phyloP scores from a whole-genome alignment of 2,888 invertebrate species.

The Yponomeuta sedellus region DNA sequence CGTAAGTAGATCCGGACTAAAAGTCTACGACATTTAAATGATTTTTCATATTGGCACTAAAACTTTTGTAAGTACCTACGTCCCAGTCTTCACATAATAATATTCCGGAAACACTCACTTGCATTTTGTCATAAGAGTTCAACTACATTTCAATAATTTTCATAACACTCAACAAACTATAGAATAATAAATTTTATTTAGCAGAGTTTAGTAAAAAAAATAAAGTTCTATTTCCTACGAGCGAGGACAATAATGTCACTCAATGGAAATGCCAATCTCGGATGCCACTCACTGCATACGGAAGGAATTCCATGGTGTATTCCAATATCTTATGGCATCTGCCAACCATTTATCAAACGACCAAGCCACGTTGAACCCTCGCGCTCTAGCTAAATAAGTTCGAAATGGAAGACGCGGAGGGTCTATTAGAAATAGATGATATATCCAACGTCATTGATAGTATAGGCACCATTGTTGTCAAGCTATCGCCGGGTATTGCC shows the following conservation, averaged over 20 bases:
- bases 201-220: neutral
- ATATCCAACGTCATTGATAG: conserved; percentile 25
- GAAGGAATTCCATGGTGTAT: conserved; percentile 37
- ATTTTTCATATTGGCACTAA: too few relatives aligned
- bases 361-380: conserved; percentile 27
- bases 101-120: too few relatives aligned
- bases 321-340: conserved; percentile 43
- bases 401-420: conserved; percentile 20
- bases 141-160: too few relatives aligned
- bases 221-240: neutral
- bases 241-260: conserved; percentile 13
- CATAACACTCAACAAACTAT: too few relatives aligned
- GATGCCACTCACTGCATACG: conserved; percentile 30
- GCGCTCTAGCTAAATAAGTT: conserved; percentile 18
- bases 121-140: too few relatives aligned
- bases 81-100: too few relatives aligned
- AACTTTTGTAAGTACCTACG: too few relatives aligned
- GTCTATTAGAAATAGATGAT: conserved; percentile 25
- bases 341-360: conserved; percentile 36
- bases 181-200: too few relatives aligned
- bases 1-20: too few relatives aligned
- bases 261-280: conserved; percentile 17
- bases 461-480: conserved; percentile 34
- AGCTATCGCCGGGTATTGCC: conserved; percentile 35
- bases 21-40: too few relatives aligned